Conservation (phyloP, 2,113 vertebrate species). For the Elgaria multicarinata region DNA sequence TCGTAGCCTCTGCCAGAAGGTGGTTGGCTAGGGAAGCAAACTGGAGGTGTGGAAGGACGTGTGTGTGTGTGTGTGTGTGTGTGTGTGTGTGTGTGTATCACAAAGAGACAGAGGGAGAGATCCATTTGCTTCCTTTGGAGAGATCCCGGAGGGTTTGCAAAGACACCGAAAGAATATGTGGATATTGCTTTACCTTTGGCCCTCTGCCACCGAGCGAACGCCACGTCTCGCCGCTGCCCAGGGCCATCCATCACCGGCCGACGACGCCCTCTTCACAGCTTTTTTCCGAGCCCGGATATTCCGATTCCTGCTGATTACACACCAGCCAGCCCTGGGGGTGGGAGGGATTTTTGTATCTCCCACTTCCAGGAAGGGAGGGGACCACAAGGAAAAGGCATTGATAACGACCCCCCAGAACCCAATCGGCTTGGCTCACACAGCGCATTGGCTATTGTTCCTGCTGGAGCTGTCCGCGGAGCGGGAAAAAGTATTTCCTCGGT, state of each 20-base stretch:
- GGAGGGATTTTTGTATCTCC: constrained; percentile 71
- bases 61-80: constrained; percentile 31
- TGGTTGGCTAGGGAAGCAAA: constrained; percentile 54
- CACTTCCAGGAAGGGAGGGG: constrained; percentile 89
- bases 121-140: constrained; percentile 64
- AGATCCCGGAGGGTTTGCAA: constrained; percentile 48
- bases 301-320: constrained; percentile 80
- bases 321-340: constrained; percentile 50
- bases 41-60: constrained; percentile 53
- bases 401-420: constrained; percentile 73
- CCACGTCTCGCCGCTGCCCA: constrained; percentile 43
- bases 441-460: constrained; percentile 88
- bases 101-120: background rate
- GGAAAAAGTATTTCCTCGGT: constrained; percentile 84
- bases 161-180: constrained; percentile 79
- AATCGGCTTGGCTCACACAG: constrained; percentile 71
- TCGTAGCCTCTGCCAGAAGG: constrained; percentile 48
- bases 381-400: constrained; percentile 79
- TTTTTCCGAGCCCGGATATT: constrained; percentile 80
- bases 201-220: constrained; percentile 67
- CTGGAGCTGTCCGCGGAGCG: constrained; percentile 63
- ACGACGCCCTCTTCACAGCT: constrained; percentile 81
- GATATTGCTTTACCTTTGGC: constrained; percentile 76
- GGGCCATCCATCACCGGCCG: constrained; percentile 77
- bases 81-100: too few species aligned